Conservation (phyloP, 2,797 vertebrate species). For the Peromyscus eremicus region DNA sequence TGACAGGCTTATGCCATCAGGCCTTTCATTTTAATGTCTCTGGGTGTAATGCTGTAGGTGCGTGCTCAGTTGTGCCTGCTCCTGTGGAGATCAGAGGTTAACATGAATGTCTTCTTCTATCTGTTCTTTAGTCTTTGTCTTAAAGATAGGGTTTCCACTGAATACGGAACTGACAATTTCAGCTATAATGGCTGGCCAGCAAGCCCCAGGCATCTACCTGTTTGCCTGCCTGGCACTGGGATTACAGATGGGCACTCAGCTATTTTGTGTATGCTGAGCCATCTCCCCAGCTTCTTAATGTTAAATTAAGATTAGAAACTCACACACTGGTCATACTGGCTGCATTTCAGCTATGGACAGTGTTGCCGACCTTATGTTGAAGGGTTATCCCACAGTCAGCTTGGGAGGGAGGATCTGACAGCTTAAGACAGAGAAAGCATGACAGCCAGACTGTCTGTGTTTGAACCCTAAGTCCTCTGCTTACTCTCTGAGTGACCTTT, state of each 20-base stretch:
- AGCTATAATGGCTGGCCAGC: background rate
- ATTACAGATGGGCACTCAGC: background rate
- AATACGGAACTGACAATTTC: background rate
- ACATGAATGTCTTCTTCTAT: background rate
- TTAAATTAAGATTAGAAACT: background rate
- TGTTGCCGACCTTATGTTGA: background rate
- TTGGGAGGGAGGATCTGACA: background rate
- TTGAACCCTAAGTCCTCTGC: background rate
- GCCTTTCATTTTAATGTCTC: background rate
- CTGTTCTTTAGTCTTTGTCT: background rate
- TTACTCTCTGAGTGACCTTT: background rate
- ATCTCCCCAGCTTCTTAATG: background rate
- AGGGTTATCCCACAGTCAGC: background rate
- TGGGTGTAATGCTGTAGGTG: background rate
- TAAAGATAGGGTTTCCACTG: background rate
- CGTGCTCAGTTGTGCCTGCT: background rate
- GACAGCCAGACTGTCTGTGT: background rate
- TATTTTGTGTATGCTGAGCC: background rate
- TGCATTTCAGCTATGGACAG: background rate
- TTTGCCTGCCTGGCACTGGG: too few species aligned
- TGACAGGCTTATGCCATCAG: background rate
- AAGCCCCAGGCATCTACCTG: background rate
- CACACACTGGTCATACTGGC: background rate
- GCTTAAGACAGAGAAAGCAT: rapidly evolving
- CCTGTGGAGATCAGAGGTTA: background rate